Evolutionary conservation across 2,113 vertebrate genomes (phyloP).

Genomic region (Spea multiplicata): DNA sequence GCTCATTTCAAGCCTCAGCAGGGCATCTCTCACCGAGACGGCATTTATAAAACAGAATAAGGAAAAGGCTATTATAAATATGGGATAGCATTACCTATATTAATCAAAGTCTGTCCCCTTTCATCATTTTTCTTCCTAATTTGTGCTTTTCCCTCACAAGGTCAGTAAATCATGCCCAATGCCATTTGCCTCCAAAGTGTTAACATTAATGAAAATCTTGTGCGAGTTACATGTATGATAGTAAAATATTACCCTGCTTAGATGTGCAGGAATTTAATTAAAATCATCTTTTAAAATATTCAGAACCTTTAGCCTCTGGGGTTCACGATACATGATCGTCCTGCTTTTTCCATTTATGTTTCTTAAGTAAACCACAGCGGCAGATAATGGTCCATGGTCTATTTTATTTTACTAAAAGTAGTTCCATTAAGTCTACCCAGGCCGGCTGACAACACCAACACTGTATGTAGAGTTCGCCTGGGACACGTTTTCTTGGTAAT

Average conservation of each 20-base stretch:
- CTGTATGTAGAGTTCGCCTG: too few relatives aligned
- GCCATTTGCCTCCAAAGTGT: conserved; percentile 77
- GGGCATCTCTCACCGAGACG: conserved; percentile 85
- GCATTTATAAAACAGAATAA: conserved; percentile 82
- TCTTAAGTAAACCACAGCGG: conserved; percentile 77
- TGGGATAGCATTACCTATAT: conserved; percentile 93
- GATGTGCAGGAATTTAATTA: conserved; percentile 85
- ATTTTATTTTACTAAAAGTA: conserved; percentile 64
- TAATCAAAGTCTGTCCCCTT: conserved; percentile 90
- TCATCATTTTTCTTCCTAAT: conserved; percentile 86
- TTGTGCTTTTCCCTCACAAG: conserved; percentile 81
- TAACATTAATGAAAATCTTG: conserved; percentile 88
- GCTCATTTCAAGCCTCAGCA: conserved; percentile 93
- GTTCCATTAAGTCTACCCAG: neutral
- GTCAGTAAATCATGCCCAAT: conserved; percentile 80
- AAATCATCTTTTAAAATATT: conserved; percentile 91
- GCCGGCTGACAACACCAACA: too few relatives aligned
- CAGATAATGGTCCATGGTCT: conserved; percentile 64
- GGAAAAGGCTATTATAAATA: conserved; percentile 91
- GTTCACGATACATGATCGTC: conserved; percentile 73
- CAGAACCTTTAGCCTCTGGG: conserved; percentile 79
- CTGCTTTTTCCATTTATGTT: conserved; percentile 75
- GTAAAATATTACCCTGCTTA: conserved; percentile 85
- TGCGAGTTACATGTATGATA: conserved; percentile 71
- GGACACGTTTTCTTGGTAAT: too few relatives aligned